Conservation (phyloP, 1,140 invertebrate species). For the Stenopsyche tienmushanensis region DNA sequence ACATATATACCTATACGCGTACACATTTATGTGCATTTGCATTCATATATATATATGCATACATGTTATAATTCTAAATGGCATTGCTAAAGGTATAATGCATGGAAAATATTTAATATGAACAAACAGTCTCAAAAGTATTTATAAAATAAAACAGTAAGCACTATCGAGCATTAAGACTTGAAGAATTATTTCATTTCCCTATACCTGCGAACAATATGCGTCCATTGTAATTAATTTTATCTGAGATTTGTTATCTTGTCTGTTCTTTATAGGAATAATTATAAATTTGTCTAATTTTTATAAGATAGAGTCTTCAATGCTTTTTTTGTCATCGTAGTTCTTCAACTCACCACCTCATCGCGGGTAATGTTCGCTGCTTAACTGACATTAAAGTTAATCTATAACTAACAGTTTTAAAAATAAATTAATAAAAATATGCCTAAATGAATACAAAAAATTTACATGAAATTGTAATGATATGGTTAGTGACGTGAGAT, state of each 20-base stretch:
- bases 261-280: too few relatives aligned
- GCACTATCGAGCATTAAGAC: too few relatives aligned
- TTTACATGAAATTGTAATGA: constrained; percentile 29
- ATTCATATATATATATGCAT: not conserved
- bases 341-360: too few relatives aligned
- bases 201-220: too few relatives aligned
- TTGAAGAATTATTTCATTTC: too few relatives aligned
- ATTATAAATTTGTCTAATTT: too few relatives aligned
- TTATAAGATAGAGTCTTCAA: too few relatives aligned
- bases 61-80: constrained; percentile 7
- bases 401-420: constrained; percentile 15
- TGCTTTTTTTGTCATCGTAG: too few relatives aligned
- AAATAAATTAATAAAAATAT: constrained; percentile 39
- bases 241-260: too few relatives aligned
- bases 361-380: too few relatives aligned
- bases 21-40: not conserved
- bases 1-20: constrained; percentile 13
- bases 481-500: constrained; percentile 21
- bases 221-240: too few relatives aligned
- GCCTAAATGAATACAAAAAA: constrained; percentile 32
- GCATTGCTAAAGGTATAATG: constrained; percentile 18
- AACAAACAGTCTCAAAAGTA: constrained; percentile 33
- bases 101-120: constrained; percentile 26
- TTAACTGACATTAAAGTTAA: constrained; percentile 17
- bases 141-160: constrained; percentile 28